Conservation (phyloP, 2,113 vertebrate species). For the Chelonoidis abingdonii region DNA sequence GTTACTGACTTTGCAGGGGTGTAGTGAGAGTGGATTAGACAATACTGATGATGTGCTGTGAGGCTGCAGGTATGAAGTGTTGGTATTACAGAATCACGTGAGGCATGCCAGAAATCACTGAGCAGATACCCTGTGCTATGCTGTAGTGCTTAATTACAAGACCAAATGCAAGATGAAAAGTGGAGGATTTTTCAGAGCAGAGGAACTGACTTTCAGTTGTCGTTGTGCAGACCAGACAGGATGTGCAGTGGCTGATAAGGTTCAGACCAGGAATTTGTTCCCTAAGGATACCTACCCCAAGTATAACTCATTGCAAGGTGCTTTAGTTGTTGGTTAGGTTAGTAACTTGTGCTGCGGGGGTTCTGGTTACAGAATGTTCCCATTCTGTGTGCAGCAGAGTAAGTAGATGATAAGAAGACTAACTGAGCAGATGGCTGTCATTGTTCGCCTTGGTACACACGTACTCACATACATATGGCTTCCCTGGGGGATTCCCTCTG, state of each 20-base stretch:
- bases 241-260: background rate
- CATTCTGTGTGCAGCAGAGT: conserved; percentile 14
- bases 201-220: conserved; percentile 47
- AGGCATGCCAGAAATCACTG: background rate
- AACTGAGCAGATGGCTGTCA: background rate
- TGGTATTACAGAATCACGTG: fast-evolving
- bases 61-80: background rate
- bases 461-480: fast-evolving
- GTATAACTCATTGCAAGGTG: conserved; percentile 64
- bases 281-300: conserved; percentile 4
- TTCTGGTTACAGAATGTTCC: conserved; percentile 45
- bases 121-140: fast-evolving
- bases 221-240: conserved; percentile 51
- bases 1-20: background rate
- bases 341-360: conserved; percentile 4
- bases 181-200: background rate
- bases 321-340: background rate
- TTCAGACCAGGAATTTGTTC: conserved; percentile 42
- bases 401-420: conserved; percentile 52
- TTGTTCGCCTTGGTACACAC: fast-evolving
- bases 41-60: background rate
- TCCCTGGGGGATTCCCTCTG: background rate
- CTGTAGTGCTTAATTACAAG: background rate
- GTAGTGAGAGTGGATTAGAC: background rate
- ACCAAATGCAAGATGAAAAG: background rate